Evolutionary conservation across 2,888 invertebrate species (phyloP).

Genomic region (Empis stercorea): DNA sequence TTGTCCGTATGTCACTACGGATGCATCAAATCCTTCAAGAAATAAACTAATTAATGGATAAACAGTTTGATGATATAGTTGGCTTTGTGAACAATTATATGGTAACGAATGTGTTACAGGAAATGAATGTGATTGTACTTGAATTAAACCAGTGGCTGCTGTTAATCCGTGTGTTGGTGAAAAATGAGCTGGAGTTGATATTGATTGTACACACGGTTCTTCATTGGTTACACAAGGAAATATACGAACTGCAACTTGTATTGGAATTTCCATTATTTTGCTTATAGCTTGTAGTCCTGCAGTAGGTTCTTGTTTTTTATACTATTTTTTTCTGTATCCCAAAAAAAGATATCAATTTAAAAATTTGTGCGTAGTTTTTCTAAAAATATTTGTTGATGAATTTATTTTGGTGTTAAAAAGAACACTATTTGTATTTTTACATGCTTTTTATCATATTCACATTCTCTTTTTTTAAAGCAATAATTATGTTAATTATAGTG

Average conservation of each 20-base stretch:
- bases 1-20: constrained; percentile 56
- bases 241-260: constrained; percentile 58
- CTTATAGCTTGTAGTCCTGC: too few relatives aligned
- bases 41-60: constrained; percentile 53
- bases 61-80: constrained; percentile 50
- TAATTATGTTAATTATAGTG: not conserved
- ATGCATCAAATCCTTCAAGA: constrained; percentile 63
- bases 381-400: not conserved
- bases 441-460: too few relatives aligned
- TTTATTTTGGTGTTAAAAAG: too few relatives aligned
- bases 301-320: too few relatives aligned
- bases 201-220: constrained; percentile 31
- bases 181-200: constrained; percentile 26
- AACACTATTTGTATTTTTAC: too few relatives aligned
- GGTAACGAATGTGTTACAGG: constrained; percentile 44
- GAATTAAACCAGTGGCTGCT: constrained; percentile 28
- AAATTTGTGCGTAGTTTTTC: constrained; percentile 7
- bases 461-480: not conserved
- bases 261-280: constrained; percentile 53
- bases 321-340: constrained; percentile 1
- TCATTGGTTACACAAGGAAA: constrained; percentile 43
- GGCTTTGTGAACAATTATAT: constrained; percentile 47
- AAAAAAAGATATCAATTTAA: not conserved
- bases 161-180: constrained; percentile 38
- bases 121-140: constrained; percentile 34